These are phyloP conservation scores for Spisula subtruncata DNA, from an alignment of 2,888 invertebrate species.

Conservation along the genomic window DNA sequence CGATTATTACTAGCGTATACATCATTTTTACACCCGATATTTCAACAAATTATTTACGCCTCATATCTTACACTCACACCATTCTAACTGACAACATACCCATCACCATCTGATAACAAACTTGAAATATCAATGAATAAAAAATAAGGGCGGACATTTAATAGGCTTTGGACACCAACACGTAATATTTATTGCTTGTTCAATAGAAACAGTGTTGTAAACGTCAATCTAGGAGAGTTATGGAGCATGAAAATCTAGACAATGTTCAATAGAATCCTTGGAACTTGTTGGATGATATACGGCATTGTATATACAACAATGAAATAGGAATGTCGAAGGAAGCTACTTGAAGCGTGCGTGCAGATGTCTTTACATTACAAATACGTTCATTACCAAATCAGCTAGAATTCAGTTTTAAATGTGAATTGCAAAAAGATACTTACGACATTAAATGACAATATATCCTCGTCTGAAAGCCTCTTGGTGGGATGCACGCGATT, in stretches of 20 bases:
- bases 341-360: background rate
- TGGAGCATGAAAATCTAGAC: background rate
- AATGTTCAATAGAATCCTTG: background rate
- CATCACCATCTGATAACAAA: background rate
- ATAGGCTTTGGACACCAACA: conserved; percentile 37
- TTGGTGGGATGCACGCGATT: background rate
- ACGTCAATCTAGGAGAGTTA: conserved; percentile 21
- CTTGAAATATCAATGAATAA: conserved; percentile 36
- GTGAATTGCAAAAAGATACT: background rate
- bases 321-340: background rate
- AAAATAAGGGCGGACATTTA: conserved; percentile 13
- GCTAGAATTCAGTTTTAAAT: too few species aligned
- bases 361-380: too few species aligned
- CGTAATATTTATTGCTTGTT: conserved; percentile 21
- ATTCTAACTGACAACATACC: conserved; percentile 25
- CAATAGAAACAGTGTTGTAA: background rate
- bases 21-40: conserved; percentile 22
- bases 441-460: background rate
- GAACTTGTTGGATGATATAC: background rate
- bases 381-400: too few species aligned
- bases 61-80: background rate
- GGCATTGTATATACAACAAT: background rate
- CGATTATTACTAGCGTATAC: background rate
- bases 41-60: background rate
- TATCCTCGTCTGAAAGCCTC: background rate